These are phyloP conservation scores for Magallana angulata DNA, from an alignment of 1,140 invertebrate genomes.

Conservation along the genomic window DNA sequence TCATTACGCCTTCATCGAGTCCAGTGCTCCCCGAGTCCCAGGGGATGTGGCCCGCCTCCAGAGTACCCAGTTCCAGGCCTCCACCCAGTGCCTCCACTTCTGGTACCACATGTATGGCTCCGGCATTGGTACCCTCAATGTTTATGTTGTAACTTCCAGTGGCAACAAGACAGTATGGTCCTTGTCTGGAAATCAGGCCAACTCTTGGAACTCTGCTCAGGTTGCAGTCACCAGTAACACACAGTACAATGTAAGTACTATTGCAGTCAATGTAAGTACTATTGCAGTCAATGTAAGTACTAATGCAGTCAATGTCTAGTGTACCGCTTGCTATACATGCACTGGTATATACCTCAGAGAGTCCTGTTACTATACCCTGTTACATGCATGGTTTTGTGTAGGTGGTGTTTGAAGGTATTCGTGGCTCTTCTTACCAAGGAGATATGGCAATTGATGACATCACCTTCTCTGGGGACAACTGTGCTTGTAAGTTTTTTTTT, in stretches of 20 bases:
- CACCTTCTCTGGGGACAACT: conserved; percentile 68
- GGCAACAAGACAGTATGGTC: conserved; percentile 70
- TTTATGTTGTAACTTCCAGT: conserved; percentile 61
- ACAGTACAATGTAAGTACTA: conserved; percentile 54
- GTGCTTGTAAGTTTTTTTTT: conserved; percentile 59
- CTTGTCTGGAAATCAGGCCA: conserved; percentile 66
- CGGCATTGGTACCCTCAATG: conserved; percentile 67
- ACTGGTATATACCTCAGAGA: background rate
- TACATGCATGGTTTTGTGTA: conserved; percentile 47
- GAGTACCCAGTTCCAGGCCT: conserved; percentile 66
- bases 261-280: too few relatives aligned
- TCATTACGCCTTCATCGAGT: conserved; percentile 76
- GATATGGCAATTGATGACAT: conserved; percentile 78
- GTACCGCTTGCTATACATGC: background rate
- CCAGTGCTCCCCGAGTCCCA: conserved; percentile 61
- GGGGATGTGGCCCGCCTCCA: conserved; percentile 75
- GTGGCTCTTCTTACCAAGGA: conserved; percentile 66
- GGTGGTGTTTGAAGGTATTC: conserved; percentile 71
- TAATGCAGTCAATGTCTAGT: too few relatives aligned
- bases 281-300: too few relatives aligned
- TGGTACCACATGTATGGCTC: conserved; percentile 89
- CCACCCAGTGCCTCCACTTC: conserved; percentile 79
- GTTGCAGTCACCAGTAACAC: conserved; percentile 58
- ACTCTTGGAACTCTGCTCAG: conserved; percentile 68
- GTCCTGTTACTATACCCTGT: background rate